Evolutionary conservation across 23 tunicate species (phyloP).

Genomic region (Ascidia mentula): DNA sequence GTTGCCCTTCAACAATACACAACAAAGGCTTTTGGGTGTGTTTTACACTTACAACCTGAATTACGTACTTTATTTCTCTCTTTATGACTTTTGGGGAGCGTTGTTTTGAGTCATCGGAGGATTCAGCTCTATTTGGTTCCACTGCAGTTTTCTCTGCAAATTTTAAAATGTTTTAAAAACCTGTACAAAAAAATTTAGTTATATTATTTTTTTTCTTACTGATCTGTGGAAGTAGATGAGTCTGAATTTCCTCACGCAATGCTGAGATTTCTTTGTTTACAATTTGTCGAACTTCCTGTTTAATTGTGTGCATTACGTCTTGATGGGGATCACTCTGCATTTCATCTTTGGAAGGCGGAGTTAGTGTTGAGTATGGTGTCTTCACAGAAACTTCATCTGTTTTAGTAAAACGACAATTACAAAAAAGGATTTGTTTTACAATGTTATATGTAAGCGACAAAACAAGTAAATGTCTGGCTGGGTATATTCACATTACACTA

Average conservation of each 20-base stretch:
- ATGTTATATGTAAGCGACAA: too few species aligned
- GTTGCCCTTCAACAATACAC: too few species aligned
- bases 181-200: too few species aligned
- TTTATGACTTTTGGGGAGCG: conserved; percentile 35
- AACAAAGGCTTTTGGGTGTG: too few species aligned
- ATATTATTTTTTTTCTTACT: not conserved
- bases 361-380: not conserved
- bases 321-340: not conserved
- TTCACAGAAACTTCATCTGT: not conserved
- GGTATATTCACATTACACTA: too few species aligned
- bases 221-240: not conserved
- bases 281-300: conserved; percentile 32
- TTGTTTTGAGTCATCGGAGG: conserved; percentile 4
- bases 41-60: too few species aligned
- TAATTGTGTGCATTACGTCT: conserved; percentile 17
- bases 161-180: too few species aligned
- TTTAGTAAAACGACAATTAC: too few species aligned
- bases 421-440: too few species aligned
- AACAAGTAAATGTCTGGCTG: too few species aligned
- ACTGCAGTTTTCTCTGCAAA: not conserved
- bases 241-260: conserved; percentile 24
- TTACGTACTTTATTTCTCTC: conserved; percentile 38
- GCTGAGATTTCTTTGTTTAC: conserved; percentile 24
- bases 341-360: conserved; percentile 7
- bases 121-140: not conserved